Base-by-base conservation (phyloP, 1,140 invertebrate genomes). In the Tetranychus urticae region DNA sequence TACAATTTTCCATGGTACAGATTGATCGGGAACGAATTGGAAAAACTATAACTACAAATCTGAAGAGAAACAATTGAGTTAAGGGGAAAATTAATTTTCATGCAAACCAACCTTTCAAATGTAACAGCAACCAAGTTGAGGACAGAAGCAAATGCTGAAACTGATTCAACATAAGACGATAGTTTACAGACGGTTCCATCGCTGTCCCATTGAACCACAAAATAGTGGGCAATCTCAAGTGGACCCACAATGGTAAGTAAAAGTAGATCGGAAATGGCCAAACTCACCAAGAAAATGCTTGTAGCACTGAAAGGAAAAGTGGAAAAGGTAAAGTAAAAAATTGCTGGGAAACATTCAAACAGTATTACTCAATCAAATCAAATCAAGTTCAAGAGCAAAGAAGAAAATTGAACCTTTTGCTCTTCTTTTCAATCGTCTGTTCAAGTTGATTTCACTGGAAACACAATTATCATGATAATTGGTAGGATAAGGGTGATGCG, bases 11-110 rank as follows among this genome's bases (percentile, higher is more conserved):
- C 50, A 68, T 63, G 6, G 66, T 66, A 56, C 67, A 69, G 56
- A 68, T 56, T 10, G 63, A 61, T 8, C 68, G 62, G 10, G 68
- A 69, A 12, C 59, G 63, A 54, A 69, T 66, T 46, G 68, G 68
- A 60, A 65, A 66, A 37, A 69, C 68, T 12, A 69, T 69, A 12
- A 69, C 68, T 35, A 69, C 52, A 36, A 67, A 69, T 61, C 68
- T 69, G 23, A 23, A 23, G 23, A 23, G 45, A 46, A 47, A 47
- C 13, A 47, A n/a, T 47, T n/a, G 23, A 47, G 23, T 14, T 47
- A 47, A 14, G 13, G 13, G 46, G 12, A 47, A 47, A 47, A 47
- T 47, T 2, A 8, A 8, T 47, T 3, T 3, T 14, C 2, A 47
- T 47, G 8, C 3, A 33, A 61, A 23, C 23, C 23, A 23, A 68